phyloP scores from a whole-genome alignment of 2,888 invertebrate species.

The Cephus runcator region DNA sequence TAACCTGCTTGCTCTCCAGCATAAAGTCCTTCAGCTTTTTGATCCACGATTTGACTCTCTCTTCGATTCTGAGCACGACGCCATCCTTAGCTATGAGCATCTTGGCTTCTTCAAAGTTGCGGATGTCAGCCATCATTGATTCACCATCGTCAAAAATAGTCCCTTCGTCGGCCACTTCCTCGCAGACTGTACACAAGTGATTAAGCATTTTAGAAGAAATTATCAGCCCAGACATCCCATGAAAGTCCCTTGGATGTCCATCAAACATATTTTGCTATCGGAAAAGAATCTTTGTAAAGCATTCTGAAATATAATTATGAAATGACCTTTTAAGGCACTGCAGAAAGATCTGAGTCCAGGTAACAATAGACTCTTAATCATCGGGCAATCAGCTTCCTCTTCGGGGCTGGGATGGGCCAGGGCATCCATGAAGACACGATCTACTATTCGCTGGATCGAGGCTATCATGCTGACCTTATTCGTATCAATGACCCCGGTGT shows the following conservation, averaged over 20 bases:
- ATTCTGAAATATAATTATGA: background rate
- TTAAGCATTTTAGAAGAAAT: background rate
- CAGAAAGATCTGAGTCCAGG: constrained; percentile 88
- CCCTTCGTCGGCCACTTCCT: constrained; percentile 83
- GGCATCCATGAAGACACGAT: constrained; percentile 91
- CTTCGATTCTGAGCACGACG: constrained; percentile 73
- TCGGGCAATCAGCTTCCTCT: constrained; percentile 85
- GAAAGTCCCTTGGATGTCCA: background rate
- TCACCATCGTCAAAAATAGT: constrained; percentile 83
- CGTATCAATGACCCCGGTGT: constrained; percentile 85
- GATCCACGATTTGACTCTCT: constrained; percentile 82
- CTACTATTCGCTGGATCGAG: constrained; percentile 87
- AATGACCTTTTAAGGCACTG: constrained; percentile 83
- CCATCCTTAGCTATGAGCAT: constrained; percentile 74
- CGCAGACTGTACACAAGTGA: constrained; percentile 72
- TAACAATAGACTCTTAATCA: constrained; percentile 84
- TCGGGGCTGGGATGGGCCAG: constrained; percentile 83
- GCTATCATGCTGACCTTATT: constrained; percentile 84
- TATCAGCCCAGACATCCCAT: background rate
- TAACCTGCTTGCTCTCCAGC: constrained; percentile 90
- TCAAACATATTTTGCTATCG: background rate
- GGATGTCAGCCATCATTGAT: constrained; percentile 71
- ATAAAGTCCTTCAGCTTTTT: constrained; percentile 81
- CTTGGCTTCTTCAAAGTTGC: constrained; percentile 76
- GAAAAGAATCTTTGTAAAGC: background rate